Conservation (phyloP, 2,113 vertebrate species). For the Panthera uncia region DNA sequence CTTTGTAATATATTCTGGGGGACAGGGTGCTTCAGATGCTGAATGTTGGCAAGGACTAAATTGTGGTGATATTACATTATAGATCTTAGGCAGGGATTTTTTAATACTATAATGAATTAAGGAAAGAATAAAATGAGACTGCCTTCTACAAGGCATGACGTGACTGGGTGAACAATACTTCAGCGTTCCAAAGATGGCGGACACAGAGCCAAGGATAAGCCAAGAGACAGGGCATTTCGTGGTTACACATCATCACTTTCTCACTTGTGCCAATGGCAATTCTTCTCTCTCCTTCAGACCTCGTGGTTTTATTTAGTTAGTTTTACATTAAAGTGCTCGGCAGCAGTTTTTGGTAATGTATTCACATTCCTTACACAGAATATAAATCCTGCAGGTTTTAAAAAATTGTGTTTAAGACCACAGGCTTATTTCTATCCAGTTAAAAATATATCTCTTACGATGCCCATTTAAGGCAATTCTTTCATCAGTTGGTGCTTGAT, state of each 20-base stretch:
- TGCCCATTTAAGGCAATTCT: background rate
- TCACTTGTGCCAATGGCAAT: background rate
- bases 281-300: background rate
- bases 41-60: slow-evolving; percentile 11
- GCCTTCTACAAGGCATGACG: background rate
- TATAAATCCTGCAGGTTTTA: slow-evolving; percentile 1
- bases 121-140: background rate
- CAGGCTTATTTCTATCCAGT: background rate
- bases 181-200: background rate
- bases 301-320: background rate
- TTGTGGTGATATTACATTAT: slow-evolving; percentile 34
- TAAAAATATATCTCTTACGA: background rate
- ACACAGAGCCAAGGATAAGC: background rate
- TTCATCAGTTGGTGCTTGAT: background rate
- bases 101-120: slow-evolving; percentile 24
- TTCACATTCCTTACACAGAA: background rate
- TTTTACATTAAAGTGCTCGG: slow-evolving; percentile 7
- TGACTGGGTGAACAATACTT: background rate
- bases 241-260: background rate
- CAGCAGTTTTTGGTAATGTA: slow-evolving; percentile 24
- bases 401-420: background rate
- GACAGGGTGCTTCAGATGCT: background rate
- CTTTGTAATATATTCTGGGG: slow-evolving; percentile 59
- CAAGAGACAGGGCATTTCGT: background rate
- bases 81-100: slow-evolving; percentile 13